A percentile compares a stretch with the other conserved stretches of the same genome.
These are phyloP conservation scores for Sebastiscus albofasciatus DNA, from an alignment of 2,797 vertebrate species.

Conservation along the genomic window DNA sequence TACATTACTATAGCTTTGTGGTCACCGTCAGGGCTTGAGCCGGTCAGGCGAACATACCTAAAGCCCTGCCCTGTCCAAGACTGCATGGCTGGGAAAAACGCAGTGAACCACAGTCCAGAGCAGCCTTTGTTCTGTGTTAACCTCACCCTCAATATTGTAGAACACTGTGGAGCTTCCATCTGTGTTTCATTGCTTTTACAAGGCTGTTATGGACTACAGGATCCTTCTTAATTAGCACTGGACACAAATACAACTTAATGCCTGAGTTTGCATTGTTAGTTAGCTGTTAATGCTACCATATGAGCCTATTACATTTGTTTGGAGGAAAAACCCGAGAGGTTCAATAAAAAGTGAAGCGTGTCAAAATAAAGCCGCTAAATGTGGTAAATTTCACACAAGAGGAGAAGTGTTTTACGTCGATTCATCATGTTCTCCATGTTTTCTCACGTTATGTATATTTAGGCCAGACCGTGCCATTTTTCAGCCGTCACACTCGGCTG, in stretches of 20 bases:
- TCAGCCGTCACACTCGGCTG: conserved; percentile 62
- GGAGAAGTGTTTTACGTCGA: conserved; percentile 26
- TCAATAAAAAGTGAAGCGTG: conserved; percentile 64
- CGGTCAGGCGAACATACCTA: conserved; percentile 69
- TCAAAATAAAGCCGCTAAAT: conserved; percentile 65
- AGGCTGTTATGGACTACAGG: conserved; percentile 71
- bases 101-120: conserved; percentile 51
- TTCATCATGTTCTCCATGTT: conserved; percentile 68
- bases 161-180: conserved; percentile 64
- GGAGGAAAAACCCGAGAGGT: conserved; percentile 51
- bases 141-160: conserved; percentile 51
- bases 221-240: conserved; percentile 75
- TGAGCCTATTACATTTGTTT: conserved; percentile 66
- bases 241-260: conserved; percentile 68
- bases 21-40: conserved; percentile 68
- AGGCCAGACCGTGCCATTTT: conserved; percentile 55
- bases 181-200: conserved; percentile 77
- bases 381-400: conserved; percentile 55
- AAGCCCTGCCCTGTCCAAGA: conserved; percentile 61
- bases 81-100: conserved; percentile 61
- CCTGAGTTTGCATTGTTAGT: conserved; percentile 58
- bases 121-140: conserved; percentile 55
- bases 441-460: conserved; percentile 76
- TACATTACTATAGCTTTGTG: conserved; percentile 74
- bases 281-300: conserved; percentile 60